Evolutionary conservation across 2,888 invertebrate genomes (phyloP), one percentile per base, ranked within the genome.

Genomic region (Sclerodermus sp.): DNA sequence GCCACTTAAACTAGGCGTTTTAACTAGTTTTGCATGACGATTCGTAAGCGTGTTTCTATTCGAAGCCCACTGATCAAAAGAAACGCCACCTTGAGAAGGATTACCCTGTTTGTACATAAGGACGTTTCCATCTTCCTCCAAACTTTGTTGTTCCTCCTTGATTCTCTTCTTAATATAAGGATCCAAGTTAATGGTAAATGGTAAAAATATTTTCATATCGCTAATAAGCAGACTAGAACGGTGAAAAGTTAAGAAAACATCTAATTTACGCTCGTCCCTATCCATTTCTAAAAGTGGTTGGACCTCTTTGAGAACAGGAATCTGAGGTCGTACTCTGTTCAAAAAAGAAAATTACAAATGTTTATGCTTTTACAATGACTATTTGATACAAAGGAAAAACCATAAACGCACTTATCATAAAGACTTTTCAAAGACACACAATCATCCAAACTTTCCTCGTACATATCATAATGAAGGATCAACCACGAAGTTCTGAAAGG

Each of bases 401-500:
- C 8, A 17, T n/a, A 1, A 16, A 23, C 86, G 82, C 80, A 96
- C 95, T 93, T 94, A 67, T 96, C 94, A 78, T 96, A 98, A 57
- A 98, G 87, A 58, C 87, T 85, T 78, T 95, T 94, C 46, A 98
- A 82, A 3, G 96, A 88, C 39, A 88, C 87, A 54, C 84, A 84
- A 76, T 96, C 96, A 53, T 96, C 95, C 42, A 94, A 84, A 53
- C 85, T 85, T 23, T 94, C 92, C 74, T 96, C 95, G 65, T 87
- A 88, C 49, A 90, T 86, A 77, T 97, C 96, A 74, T 91, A 94
- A 77, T 94, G 91, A 68, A 96, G 87, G 58, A 98, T 95, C 70
- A 99, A 90, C 96, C 97, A 97, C 12, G 97, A 96, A 18, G 96
- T 93, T 47, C 97, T 84, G 79, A 96, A 92, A 0, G 98, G 98